These are phyloP conservation scores for Stratiolaelaps scimitus DNA, from an alignment of 1,140 invertebrate species.

Conservation along the genomic window DNA sequence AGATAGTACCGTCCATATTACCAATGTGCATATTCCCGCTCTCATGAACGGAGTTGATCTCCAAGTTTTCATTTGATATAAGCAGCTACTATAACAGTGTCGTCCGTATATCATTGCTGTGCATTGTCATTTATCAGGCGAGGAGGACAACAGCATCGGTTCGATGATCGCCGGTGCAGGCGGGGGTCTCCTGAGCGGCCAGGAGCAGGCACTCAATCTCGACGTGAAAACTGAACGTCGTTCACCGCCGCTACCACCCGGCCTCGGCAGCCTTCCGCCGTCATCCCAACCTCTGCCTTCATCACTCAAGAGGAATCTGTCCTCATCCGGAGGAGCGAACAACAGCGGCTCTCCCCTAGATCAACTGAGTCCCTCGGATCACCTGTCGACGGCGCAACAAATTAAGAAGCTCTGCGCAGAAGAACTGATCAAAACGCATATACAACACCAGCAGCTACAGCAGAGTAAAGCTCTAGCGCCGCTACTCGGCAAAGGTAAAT, in stretches of 20 bases:
- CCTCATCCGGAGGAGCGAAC: neutral
- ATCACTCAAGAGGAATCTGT: constrained; percentile 22
- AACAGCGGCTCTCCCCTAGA: constrained; percentile 5
- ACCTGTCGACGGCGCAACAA: constrained; percentile 3
- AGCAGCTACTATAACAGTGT: no score
- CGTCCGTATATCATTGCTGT: no score
- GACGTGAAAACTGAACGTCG: constrained; percentile 41
- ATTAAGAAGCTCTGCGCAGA: constrained; percentile 19
- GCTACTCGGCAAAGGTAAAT: constrained; percentile 3
- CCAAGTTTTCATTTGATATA: no score
- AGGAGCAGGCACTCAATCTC: constrained; percentile 51
- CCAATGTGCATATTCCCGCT: no score
- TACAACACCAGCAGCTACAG: neutral
- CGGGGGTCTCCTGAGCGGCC: constrained; percentile 39
- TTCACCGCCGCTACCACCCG: constrained; percentile 10
- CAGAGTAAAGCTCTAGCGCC: neutral
- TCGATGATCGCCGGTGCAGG: constrained; percentile 34
- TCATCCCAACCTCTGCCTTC: constrained; percentile 26
- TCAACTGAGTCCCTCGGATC: constrained; percentile 17
- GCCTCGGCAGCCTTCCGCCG: constrained; percentile 18
- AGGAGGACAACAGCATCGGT: constrained; percentile 37
- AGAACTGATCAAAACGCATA: constrained; percentile 14
- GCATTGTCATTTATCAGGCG: constrained; percentile 33
- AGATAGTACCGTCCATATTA: no score
- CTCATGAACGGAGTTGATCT: no score